Evolutionary conservation across 2,797 vertebrate genomes (phyloP), one percentile per base, ranked within the genome.

Genomic region (Hypotaenidia okinawae): DNA sequence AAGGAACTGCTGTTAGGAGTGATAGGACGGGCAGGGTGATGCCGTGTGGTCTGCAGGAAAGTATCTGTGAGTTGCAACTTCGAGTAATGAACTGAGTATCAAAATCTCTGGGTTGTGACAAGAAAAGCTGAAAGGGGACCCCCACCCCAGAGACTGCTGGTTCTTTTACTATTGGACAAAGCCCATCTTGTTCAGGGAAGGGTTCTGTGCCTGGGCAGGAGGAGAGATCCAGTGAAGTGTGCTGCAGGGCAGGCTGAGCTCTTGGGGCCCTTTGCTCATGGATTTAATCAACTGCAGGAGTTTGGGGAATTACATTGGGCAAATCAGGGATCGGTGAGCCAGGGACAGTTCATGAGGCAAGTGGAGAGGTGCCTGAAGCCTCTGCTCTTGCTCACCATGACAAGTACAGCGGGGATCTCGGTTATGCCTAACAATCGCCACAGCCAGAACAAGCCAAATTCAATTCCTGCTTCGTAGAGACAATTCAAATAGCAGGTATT

Each of bases 141-240:
- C 30, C 49, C 8, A 27, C 37, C 19, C 41, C 0, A 1, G 77
- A 78, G 33, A 33, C 16, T 4, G 2, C 32, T 16, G 23, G 0
- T 84, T 86, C 61, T 88, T 21, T 66, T 87, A 24, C 18, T 66
- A n/a, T 54, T 18, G 51, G 41, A 27, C 24, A 14, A 77, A 63
- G 39, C 18, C 33, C 6, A 2, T 25, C 59, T 63, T 39, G 10
- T 32, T 41, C 55, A 51, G 18, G 1, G 1, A 58, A 37, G 13
- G 14, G 18, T 59, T 84, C 43, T 69, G 55, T 47, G 57, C 64
- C 57, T 59, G 57, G 57, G 14, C 58, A 32, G n/a, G 63, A 6
- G 54, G 12, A 6, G 10, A 16, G 49, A 10, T 32, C 3, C 11
- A 14, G 14, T 58, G 6, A 35, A 67, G 67, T 0, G 0, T 41